Evolutionary conservation across 1,140 invertebrate genomes (phyloP).

Genomic region (Neocloeon triangulifer): DNA sequence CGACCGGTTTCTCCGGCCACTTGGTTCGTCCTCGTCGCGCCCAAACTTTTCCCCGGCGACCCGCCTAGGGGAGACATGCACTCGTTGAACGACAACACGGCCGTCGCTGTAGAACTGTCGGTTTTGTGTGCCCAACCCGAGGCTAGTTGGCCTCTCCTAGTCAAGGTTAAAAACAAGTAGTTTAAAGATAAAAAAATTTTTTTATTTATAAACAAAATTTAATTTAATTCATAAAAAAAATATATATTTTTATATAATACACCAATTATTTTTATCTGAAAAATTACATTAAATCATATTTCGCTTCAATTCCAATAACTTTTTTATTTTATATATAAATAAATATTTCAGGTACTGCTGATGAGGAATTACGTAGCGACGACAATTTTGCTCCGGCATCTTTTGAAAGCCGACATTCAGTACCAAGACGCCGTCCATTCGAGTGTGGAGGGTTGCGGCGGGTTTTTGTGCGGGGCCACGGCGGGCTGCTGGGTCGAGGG

Average conservation of each 20-base stretch:
- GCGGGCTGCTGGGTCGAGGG: constrained; percentile 14
- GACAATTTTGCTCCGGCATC: constrained; percentile 14
- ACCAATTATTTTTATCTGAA: too few relatives aligned
- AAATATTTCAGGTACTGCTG: constrained; percentile 25
- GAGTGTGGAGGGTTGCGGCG: constrained; percentile 23
- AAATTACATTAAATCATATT: too few relatives aligned
- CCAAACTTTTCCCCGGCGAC: constrained; percentile 27
- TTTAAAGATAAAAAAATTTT: too few relatives aligned
- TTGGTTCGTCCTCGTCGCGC: constrained; percentile 39
- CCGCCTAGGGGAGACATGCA: constrained; percentile 20
- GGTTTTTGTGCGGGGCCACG: constrained; percentile 33
- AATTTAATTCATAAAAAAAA: too few relatives aligned
- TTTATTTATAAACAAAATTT: too few relatives aligned
- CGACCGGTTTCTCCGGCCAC: constrained; percentile 24
- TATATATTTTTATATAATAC: too few relatives aligned
- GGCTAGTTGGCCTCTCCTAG: constrained; percentile 41
- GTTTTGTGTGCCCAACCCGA: constrained; percentile 50
- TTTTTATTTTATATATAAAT: too few relatives aligned
- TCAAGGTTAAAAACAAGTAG: too few relatives aligned
- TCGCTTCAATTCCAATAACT: too few relatives aligned
- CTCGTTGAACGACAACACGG: constrained; percentile 25
- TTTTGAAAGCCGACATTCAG: constrained; percentile 10
- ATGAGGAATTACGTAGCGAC: constrained; percentile 33
- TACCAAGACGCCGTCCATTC: constrained; percentile 9
- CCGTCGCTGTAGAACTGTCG: constrained; percentile 38